phyloP scores from a whole-genome alignment of 2,888 invertebrate genomes.

The Eupithecia insigniata region DNA sequence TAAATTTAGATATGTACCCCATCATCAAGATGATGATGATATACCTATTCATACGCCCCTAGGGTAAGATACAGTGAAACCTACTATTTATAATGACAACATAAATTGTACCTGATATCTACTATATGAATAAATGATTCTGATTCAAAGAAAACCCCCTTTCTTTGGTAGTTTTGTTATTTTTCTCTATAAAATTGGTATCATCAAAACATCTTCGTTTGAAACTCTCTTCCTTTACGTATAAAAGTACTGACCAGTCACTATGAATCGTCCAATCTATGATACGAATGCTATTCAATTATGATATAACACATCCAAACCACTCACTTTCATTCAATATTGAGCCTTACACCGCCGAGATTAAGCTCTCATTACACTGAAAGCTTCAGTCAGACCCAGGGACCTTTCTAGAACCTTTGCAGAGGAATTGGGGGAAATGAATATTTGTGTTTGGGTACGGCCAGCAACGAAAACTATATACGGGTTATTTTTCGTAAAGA shows the following conservation, averaged over 20 bases:
- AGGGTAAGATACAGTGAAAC: too few species aligned
- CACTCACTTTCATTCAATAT: conserved; percentile 6
- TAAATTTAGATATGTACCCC: too few species aligned
- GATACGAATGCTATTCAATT: conserved; percentile 13
- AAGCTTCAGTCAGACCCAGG: not conserved
- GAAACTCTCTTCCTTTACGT: not conserved
- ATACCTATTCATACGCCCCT: too few species aligned
- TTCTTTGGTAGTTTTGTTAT: not conserved
- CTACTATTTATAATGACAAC: too few species aligned
- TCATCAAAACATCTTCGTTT: not conserved
- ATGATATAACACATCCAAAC: conserved; percentile 9
- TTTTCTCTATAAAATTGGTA: not conserved
- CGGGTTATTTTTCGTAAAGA: not conserved
- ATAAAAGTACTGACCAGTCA: conserved; percentile 9
- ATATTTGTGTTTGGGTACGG: conserved; percentile 16
- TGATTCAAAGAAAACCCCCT: too few species aligned
- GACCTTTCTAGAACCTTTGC: conserved; percentile 14
- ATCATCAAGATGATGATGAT: too few species aligned
- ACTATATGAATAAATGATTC: too few species aligned
- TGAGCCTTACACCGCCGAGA: not conserved
- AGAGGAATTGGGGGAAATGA: conserved; percentile 16
- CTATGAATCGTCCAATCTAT: conserved; percentile 12
- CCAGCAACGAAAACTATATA: not conserved
- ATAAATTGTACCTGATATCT: too few species aligned
- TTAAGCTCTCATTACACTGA: conserved; percentile 6